These are phyloP conservation scores for Ceratitis capitata DNA, from an alignment of 1,140 invertebrate genomes.

Conservation along the genomic window DNA sequence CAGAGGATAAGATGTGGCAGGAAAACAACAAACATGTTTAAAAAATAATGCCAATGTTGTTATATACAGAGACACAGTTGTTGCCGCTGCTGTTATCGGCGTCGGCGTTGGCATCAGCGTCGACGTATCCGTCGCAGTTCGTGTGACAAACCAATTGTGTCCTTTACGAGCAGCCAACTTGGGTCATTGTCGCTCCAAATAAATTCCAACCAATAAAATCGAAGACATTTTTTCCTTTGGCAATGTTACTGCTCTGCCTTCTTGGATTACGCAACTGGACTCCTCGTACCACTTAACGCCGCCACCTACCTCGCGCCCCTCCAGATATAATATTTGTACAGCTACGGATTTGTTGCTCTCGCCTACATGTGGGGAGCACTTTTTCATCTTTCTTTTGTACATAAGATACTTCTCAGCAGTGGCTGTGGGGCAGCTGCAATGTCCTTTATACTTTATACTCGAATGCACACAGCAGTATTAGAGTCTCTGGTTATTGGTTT, in stretches of 20 bases:
- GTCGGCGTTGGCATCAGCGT: background rate
- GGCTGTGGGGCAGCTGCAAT: background rate
- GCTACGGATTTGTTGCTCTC: background rate
- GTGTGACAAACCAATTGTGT: slow-evolving; percentile 45
- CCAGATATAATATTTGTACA: background rate
- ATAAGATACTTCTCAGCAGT: no score
- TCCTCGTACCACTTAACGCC: background rate
- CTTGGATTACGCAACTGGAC: background rate
- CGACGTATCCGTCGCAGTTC: background rate
- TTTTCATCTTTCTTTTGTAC: background rate
- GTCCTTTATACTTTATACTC: no score
- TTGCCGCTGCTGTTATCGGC: background rate
- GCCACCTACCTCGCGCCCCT: background rate
- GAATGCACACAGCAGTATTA: no score
- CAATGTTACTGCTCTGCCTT: background rate
- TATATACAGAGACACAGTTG: background rate
- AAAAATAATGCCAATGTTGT: background rate
- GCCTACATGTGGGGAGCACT: background rate
- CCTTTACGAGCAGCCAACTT: slow-evolving; percentile 40
- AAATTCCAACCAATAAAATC: slow-evolving; percentile 44
- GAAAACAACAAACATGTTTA: slow-evolving; percentile 14
- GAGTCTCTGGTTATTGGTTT: no score
- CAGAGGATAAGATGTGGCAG: slow-evolving; percentile 37
- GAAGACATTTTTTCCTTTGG: slow-evolving; percentile 8
- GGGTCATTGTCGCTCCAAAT: slow-evolving; percentile 41